Base-by-base conservation (phyloP, 2,888 invertebrate genomes). In the Conus canariensis region DNA sequence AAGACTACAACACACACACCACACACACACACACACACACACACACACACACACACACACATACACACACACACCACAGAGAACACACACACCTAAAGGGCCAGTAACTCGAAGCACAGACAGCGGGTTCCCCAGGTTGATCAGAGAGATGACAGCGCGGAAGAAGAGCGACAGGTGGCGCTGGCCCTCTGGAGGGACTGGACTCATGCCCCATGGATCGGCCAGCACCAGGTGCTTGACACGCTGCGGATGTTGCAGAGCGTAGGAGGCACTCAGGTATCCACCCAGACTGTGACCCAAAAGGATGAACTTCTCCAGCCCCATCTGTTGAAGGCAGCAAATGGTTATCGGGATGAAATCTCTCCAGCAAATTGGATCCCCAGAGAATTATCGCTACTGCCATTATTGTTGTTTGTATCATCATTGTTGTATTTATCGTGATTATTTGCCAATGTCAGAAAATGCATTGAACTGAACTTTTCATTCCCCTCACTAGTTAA, bases 261-360 rank as follows among this genome's bases (percentile, higher is more conserved):
- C 93, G 91, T 96, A 96, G 0, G 96, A 93, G 74, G 94, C 93
- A 5, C 95, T 93, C 7, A 96, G 74, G 92, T 94, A 96, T 12
- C 96, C 96, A 80, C 99, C 99, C 97, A 99, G 98, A 92, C 98
- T 99, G 96, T 99, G 99, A 0, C 99, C 99, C 85, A 99, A 96
- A 59, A 99, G 96, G 82, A 99, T 97, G 97, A 99, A 98, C 96
- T 98, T 97, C 0, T 98, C 97, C 58, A 99, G 97, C 94, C 98
- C 98, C 97, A 90, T 77, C 90, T 90, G 86, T 77, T n/a, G 7
- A 8, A 70, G 30, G 30, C 30, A 30, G 30, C 30, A 30, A 30
- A 30, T 30, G 30, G 30, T 64, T 16, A 64, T 64, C 64, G 64
- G 10, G 12, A 64, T 64, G 64, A 30, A 30, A 30, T 30, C 64